These are phyloP conservation scores for Candoia aspera DNA, from an alignment of 2,113 vertebrate species.

Conservation along the genomic window DNA sequence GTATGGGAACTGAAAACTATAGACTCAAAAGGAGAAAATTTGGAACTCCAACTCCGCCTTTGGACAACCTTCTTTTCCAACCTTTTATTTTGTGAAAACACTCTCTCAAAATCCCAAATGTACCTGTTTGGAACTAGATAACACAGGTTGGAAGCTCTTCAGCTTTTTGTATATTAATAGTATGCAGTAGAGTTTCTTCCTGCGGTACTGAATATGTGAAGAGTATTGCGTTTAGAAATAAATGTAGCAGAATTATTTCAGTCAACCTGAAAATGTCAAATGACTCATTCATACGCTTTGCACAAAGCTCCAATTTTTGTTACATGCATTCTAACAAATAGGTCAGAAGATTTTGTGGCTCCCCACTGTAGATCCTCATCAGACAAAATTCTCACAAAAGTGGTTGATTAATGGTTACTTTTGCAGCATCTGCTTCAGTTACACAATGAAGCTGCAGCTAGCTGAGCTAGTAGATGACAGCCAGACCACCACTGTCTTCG, in stretches of 20 bases:
- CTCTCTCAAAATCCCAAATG: background rate
- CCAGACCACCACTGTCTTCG: background rate
- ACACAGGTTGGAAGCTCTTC: background rate
- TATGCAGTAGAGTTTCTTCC: constrained; percentile 47
- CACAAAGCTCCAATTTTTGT: constrained; percentile 57
- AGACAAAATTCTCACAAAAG: constrained; percentile 9
- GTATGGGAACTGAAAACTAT: background rate
- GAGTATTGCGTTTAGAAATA: constrained; percentile 70
- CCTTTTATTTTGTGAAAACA: background rate
- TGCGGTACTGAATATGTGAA: constrained; percentile 55
- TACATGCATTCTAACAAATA: constrained; percentile 53
- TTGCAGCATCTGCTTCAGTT: background rate
- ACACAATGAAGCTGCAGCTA: constrained; percentile 6
- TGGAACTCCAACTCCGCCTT: background rate
- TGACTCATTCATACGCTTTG: constrained; percentile 75
- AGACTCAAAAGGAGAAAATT: background rate
- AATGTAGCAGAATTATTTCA: constrained; percentile 68
- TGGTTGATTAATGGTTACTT: background rate
- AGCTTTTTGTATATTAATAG: constrained; percentile 17
- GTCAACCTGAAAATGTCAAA: constrained; percentile 72
- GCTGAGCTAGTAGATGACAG: background rate
- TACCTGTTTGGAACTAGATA: background rate
- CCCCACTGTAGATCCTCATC: constrained; percentile 30
- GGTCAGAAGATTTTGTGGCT: constrained; percentile 39
- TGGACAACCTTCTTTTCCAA: background rate